Evolutionary conservation across 2,797 vertebrate species (phyloP), one percentile per base, ranked within the genome.

Genomic region (Trachurus trachurus): DNA sequence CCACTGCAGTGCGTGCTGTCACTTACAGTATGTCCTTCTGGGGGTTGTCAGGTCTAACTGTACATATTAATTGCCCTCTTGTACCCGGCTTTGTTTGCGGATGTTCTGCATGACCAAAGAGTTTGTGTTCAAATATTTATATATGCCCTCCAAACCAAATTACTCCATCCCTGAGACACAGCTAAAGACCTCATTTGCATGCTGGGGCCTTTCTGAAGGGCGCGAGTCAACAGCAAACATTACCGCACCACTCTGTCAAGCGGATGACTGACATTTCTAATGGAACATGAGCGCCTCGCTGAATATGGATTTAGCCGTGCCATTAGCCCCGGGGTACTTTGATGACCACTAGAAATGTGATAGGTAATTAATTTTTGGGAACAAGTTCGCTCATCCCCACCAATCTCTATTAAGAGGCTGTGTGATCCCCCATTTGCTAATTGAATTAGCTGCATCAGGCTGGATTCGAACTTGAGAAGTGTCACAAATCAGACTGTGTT

Each of bases 151-250:
- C 37, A 95, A 96, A 96, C 82, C 72, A 63, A 85, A 96, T 96
- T 95, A 95, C 74, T 34, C 29, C 67, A 64, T 90, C 71, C 53
- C 59, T 54, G 57, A 81, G 93, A 95, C 89, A 45, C 8, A 88
- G 89, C 92, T 96, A 95, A 96, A 93, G 87, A 95, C 70, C 93
- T 92, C 31, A 90, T 96, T 93, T 95, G 87, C 91, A 89, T 92
- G 87, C 80, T 34, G 4, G 75, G 81, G 75, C 81, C 71, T 86
- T 80, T 87, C 81, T 83, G 83, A 90, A 86, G 89, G 88, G 64
- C 74, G 22, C 6, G 76, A 91, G 89, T 91, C 90, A 86, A 84
- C 80, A 81, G 76, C 78, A 71, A 88, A 87, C 83, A 87, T 85
- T 82, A 85, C 79, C 61, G 76, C 76, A 56, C 80, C 40, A 82